Evolutionary conservation across 2,113 vertebrate species (phyloP).

Genomic region (Tachysurus fulvidraco): DNA sequence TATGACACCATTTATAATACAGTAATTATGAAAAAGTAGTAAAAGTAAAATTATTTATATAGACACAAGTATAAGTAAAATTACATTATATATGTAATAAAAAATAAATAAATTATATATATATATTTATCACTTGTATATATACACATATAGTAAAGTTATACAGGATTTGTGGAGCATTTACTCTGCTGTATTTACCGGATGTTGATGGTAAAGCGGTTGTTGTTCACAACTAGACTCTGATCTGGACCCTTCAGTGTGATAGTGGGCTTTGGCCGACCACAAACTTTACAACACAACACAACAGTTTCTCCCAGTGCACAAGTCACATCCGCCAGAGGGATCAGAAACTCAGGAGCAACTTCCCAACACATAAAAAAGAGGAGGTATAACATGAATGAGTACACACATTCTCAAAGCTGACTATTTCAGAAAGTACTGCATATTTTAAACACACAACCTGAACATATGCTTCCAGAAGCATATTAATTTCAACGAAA

Average conservation of each 20-base stretch:
- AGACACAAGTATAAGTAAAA: too few species aligned
- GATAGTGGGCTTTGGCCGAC: conserved; percentile 87
- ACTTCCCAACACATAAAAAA: conserved; percentile 71
- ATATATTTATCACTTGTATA: too few species aligned
- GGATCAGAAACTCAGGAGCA: conserved; percentile 93
- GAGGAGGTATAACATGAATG: neutral
- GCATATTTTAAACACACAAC: neutral
- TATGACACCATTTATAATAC: neutral
- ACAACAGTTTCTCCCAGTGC: conserved; percentile 91
- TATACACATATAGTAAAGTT: too few species aligned
- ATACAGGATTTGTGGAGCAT: neutral
- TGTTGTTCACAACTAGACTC: conserved; percentile 85
- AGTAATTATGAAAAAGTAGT: neutral
- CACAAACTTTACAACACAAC: conserved; percentile 94
- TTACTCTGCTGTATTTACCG: conserved; percentile 59
- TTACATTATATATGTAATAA: too few species aligned
- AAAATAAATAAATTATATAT: too few species aligned
- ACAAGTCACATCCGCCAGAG: conserved; percentile 90
- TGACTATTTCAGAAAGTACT: neutral
- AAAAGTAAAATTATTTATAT: too few species aligned
- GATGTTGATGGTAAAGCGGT: conserved; percentile 78
- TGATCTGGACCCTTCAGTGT: conserved; percentile 94
- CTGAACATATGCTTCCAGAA: neutral
- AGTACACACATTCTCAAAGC: neutral
- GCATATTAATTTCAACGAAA: neutral